Base-by-base conservation (phyloP, 2,113 vertebrate genomes). In the Poeciliopsis occidentalis region DNA sequence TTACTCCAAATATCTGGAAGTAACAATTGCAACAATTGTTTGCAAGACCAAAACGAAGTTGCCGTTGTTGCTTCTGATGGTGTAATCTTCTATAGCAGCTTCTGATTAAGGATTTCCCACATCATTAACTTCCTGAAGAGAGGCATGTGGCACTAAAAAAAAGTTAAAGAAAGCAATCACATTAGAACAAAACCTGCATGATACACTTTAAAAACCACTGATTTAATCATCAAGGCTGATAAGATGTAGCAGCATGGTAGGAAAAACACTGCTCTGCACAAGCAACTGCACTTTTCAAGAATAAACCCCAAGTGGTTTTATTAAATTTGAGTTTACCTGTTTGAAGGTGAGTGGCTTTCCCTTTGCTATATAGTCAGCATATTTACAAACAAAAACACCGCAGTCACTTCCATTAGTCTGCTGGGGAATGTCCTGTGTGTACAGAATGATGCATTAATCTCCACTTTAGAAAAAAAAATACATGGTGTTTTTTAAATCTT, bases 341-440 rank as follows among this genome's bases (percentile, higher is more conserved):
- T 94, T 95, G 84, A 99, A 99, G 79, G 92, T 93, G 73, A 98
- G 91, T 2, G 95, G 94, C 65, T 90, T 94, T 87, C 95, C 96
- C 88, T 93, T 94, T 76, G 96, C 88, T 12, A 98, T 92, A 82
- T 94, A 97, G 80, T 99, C 96, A 0, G 97, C 97, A 2, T 96
- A 98, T 95, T 96, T 97, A 96, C 97, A 99, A 76, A 92, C 78
- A 91, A 99, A 99, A 79, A 99, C 96, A 17, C 97, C 97, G 31
- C 97, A 99, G 88, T 98, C 97, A 27, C 94, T 98, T 51, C 96
- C 94, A 67, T 99, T 99, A 57, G 57, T 79, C 81, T 99, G 97
- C 47, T 98, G 97, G 65, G 97, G 97, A 88, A 98, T 96, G 83
- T 98, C 97, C 97, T 98, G 24, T 1, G 81, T 0, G 47, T 61